These are phyloP conservation scores for Chrysaora quinquecirrha DNA, from an alignment of 30 jellyfish, hydroid and myxozoan genomes.

Conservation along the genomic window DNA sequence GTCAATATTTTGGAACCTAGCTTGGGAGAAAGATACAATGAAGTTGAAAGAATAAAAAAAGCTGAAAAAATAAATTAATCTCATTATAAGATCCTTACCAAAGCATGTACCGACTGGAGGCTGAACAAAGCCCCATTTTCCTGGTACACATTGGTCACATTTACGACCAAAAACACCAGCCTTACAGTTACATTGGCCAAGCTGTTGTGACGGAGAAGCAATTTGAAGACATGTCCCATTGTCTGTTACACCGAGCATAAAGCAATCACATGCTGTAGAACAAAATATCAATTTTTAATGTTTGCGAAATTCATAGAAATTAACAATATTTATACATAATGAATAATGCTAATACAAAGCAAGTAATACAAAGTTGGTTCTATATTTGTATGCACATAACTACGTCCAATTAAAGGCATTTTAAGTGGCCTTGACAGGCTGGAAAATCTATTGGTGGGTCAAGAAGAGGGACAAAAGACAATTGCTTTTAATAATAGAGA, in stretches of 20 bases:
- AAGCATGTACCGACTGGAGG: slow-evolving; percentile 87
- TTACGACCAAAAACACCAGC: slow-evolving; percentile 92
- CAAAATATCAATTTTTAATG: neutral
- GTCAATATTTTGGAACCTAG: too few species aligned
- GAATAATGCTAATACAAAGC: neutral
- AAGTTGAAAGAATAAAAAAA: too few species aligned
- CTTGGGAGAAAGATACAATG: too few species aligned
- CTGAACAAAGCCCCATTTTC: slow-evolving; percentile 89
- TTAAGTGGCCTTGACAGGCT: too few species aligned
- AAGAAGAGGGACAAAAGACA: neutral
- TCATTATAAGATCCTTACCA: slow-evolving; percentile 72
- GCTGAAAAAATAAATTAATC: neutral
- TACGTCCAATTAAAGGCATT: neutral
- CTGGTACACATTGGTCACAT: slow-evolving; percentile 95
- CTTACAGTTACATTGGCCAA: slow-evolving; percentile 93
- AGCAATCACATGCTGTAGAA: slow-evolving; percentile 89
- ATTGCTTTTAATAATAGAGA: too few species aligned
- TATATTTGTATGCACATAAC: neutral
- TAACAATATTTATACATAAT: neutral
- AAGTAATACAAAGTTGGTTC: neutral
- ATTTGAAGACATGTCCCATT: slow-evolving; percentile 86
- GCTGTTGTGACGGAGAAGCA: slow-evolving; percentile 49
- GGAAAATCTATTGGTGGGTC: neutral
- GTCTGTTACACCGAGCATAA: slow-evolving; percentile 79
- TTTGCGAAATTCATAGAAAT: neutral